A percentile compares a stretch with the other conserved stretches of the same genome.
phyloP scores from a whole-genome alignment of 2,113 vertebrate genomes.

The Corythaixoides concolor region DNA sequence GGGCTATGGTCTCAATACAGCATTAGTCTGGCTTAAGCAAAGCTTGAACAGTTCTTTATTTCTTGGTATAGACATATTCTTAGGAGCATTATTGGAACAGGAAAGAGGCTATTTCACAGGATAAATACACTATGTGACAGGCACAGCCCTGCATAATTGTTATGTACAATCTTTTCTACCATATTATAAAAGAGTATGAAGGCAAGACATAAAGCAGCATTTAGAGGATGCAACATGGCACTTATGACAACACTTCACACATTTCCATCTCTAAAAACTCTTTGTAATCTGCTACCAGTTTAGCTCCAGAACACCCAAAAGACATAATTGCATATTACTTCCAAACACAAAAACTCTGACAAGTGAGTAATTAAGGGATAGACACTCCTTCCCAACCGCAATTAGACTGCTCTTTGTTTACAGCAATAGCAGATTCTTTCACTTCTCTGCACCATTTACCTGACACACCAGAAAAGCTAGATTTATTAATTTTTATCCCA shows the following conservation, averaged over 20 bases:
- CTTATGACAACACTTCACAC: neutral
- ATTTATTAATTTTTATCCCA: neutral
- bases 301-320: neutral
- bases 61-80: neutral
- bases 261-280: neutral
- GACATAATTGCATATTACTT: neutral
- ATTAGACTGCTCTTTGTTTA: neutral
- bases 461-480: neutral
- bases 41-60: neutral
- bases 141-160: neutral
- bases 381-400: neutral
- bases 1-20: neutral
- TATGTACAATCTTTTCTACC: neutral
- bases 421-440: neutral
- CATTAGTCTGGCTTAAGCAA: neutral
- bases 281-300: neutral
- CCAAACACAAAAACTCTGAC: neutral
- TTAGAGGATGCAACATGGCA: neutral
- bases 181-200: neutral
- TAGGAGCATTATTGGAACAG: neutral
- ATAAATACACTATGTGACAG: neutral
- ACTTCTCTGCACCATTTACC: neutral
- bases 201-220: neutral
- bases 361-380: neutral
- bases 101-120: neutral